Conservation (phyloP, 2,888 invertebrate genomes). For the Trichopoda pennipes region DNA sequence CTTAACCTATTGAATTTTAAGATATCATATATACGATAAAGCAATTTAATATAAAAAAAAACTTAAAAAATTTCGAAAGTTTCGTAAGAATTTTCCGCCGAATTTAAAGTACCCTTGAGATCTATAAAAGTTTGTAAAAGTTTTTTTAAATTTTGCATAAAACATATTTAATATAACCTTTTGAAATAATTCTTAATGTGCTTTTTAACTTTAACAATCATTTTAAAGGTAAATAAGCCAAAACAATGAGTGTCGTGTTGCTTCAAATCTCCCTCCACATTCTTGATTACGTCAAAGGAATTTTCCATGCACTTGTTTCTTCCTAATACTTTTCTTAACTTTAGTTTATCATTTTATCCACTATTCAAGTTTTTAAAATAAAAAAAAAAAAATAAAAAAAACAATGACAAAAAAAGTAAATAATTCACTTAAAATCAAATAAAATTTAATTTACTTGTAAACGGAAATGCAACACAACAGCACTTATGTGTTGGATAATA, state of each 20-base stretch:
- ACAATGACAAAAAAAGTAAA: slow-evolving; percentile 40
- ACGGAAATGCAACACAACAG: slow-evolving; percentile 68
- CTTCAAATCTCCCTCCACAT: background rate
- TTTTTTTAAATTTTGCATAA: no score
- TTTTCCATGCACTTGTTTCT: background rate
- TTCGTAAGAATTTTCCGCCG: no score
- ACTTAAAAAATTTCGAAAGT: no score
- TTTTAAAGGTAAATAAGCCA: background rate
- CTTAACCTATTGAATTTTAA: no score
- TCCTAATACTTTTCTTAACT: slow-evolving; percentile 12
- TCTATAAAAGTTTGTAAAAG: no score
- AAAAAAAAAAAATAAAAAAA: slow-evolving; percentile 28
- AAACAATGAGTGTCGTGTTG: slow-evolving; percentile 4
- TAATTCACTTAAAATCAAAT: slow-evolving; percentile 70
- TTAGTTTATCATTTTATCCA: slow-evolving; percentile 33
- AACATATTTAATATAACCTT: background rate
- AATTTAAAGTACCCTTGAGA: no score
- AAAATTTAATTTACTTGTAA: slow-evolving; percentile 69
- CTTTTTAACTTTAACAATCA: background rate
- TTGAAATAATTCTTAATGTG: background rate
- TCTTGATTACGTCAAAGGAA: background rate
- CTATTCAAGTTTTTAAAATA: slow-evolving; percentile 33
- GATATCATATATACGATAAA: no score
- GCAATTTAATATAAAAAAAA: no score
- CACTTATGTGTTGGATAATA: slow-evolving; percentile 67